phyloP scores from a whole-genome alignment of 2,888 invertebrate genomes.

The Macrophya alboannulata region DNA sequence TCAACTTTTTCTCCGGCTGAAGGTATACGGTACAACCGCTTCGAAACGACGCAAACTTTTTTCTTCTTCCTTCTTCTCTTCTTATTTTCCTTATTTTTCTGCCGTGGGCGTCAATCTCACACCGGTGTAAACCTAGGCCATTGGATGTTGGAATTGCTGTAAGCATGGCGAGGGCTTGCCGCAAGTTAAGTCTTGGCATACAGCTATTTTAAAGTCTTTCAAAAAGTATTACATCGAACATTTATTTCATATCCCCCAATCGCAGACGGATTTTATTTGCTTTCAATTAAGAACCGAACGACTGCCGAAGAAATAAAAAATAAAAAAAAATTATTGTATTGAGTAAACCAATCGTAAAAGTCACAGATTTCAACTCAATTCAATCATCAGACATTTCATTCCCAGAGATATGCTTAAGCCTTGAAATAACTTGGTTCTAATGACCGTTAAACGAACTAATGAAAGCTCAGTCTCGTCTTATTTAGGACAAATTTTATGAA shows the following conservation, averaged over 20 bases:
- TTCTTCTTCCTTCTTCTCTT: not conserved
- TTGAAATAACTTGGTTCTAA: not conserved
- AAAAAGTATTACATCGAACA: not conserved
- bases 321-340: too few species aligned
- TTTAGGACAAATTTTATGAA: not conserved
- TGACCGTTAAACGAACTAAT: not conserved
- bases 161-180: not conserved
- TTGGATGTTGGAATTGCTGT: slow-evolving; percentile 20
- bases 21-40: not conserved
- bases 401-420: not conserved
- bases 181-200: not conserved
- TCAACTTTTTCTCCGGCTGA: not conserved
- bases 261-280: not conserved
- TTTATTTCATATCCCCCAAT: not conserved
- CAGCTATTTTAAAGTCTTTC: not conserved
- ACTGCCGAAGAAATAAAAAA: not conserved
- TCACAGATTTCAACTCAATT: not conserved
- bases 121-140: slow-evolving; percentile 8
- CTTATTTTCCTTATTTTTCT: not conserved
- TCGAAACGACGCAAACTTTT: not conserved
- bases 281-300: not conserved
- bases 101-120: slow-evolving; percentile 12
- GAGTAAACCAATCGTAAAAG: not conserved
- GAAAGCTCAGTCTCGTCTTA: not conserved
- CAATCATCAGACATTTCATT: slow-evolving; percentile 11